Evolutionary conservation across 1,140 invertebrate genomes (phyloP), one percentile per base, ranked within the genome.

Genomic region (Brachystomella parvula): DNA sequence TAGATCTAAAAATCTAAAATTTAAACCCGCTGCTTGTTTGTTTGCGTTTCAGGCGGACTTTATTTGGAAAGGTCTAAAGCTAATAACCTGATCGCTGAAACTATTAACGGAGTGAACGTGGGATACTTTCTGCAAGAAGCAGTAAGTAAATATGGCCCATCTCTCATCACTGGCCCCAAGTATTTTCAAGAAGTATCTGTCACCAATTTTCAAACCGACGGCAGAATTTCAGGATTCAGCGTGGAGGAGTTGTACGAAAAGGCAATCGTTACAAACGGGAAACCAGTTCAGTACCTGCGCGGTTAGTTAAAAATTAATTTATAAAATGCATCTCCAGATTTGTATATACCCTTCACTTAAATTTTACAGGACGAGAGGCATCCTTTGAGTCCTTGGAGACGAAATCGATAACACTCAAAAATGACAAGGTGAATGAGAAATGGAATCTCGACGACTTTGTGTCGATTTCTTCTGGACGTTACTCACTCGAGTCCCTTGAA

Each of bases 111-210:
- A 17, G 60, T 39, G 15, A 35, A 39, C 21, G 3, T 62, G 28
- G 58, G 30, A 60, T 60, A 32, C 31, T 60, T 12, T 26, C 6
- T 44, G 19, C 15, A 62, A 3, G 60, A 62, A 32, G 60, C 31
- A 9, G 39, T 62, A 9, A 3, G 3, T 32, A 62, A 9, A 19
- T 3, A 9, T 12, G 60, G 12, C 12, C n/a, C 32, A 3, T 30
- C 35, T 6, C 3, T 3, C 19, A 62, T 62, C 12, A 35, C 32
- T 26, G 60, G 60, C 3, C 9, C 3, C 3, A 62, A 62, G 24
- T 12, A 62, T 9, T 62, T 62, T 32, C 3, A 62, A 3, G 15
- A 24, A n/a, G 33, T 47, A 9, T 17, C 15, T 47, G 60, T 62
- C 9, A 24, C 6, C 21, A 6, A 6, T 3, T 26, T 35, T 3